Percentiles rank a stretch among this genome's conserved stretches.
Conservation (phyloP, 2,797 vertebrate genomes). For the Cossypha niveicapilla region DNA sequence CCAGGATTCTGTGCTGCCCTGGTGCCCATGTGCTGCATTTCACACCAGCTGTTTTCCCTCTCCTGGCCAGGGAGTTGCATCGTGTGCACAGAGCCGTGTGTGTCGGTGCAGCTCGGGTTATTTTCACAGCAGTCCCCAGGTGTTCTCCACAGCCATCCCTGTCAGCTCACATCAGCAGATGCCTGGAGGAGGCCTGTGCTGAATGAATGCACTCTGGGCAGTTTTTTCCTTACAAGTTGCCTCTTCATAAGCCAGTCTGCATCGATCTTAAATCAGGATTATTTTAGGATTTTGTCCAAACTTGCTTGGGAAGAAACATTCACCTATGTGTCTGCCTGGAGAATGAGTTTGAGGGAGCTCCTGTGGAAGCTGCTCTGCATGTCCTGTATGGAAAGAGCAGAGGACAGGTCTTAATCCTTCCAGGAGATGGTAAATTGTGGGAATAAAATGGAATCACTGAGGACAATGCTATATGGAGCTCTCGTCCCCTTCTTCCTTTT, state of each 20-base stretch:
- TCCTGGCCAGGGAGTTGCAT: background rate
- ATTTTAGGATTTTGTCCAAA: background rate
- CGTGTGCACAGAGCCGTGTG: background rate
- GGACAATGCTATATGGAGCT: background rate
- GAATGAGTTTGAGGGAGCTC: background rate
- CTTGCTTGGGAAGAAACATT: background rate
- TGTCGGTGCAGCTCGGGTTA: background rate
- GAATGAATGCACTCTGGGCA: background rate
- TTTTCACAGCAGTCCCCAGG: background rate
- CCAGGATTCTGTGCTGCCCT: background rate
- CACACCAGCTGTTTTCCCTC: background rate
- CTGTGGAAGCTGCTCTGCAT: background rate
- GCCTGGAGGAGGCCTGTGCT: background rate
- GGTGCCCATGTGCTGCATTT: rapidly evolving
- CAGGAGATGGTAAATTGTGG: background rate
- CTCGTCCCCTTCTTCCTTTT: rapidly evolving
- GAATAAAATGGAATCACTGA: background rate
- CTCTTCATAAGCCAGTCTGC: background rate
- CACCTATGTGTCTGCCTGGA: background rate
- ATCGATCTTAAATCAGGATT: background rate
- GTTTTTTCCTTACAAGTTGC: background rate
- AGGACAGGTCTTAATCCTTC: background rate
- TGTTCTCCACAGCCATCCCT: background rate
- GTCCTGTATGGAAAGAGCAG: background rate
- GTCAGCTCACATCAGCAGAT: background rate